A percentile compares a stretch with the other conserved stretches of the same genome.
Conservation (phyloP, 2,888 invertebrate genomes). For the Lordiphosa fenestrarum region DNA sequence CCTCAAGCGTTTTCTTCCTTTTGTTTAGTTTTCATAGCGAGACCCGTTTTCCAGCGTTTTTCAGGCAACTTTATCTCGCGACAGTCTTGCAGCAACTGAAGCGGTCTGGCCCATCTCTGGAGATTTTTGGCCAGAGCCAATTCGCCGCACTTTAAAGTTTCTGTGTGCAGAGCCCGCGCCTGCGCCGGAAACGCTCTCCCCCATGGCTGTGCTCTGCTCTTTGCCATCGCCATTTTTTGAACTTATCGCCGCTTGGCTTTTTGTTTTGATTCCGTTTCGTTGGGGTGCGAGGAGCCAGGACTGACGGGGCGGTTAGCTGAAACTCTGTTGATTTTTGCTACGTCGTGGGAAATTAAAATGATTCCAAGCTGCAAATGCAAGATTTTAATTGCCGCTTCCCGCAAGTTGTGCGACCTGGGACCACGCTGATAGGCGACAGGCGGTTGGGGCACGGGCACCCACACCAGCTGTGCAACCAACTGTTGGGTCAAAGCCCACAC, state of each 20-base stretch:
- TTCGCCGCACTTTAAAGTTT: conserved; percentile 55
- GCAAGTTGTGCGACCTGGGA: conserved; percentile 16
- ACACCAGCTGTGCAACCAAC: conserved; percentile 55
- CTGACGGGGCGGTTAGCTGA: conserved; percentile 4
- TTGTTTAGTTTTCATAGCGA: conserved; percentile 44
- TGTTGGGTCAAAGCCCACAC: conserved; percentile 49
- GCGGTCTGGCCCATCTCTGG: conserved; percentile 33
- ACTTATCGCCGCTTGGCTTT: conserved; percentile 37
- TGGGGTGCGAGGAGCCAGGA: conserved; percentile 15
- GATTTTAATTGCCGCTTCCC: conserved; percentile 69
- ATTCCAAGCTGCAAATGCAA: conserved; percentile 57
- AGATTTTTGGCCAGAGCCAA: conserved; percentile 37
- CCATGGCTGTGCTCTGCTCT: conserved; percentile 18
- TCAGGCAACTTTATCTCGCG: conserved; percentile 63
- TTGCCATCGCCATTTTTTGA: conserved; percentile 26
- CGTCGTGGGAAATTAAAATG: conserved; percentile 70
- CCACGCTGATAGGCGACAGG: conserved; percentile 1
- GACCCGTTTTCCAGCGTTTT: conserved; percentile 29
- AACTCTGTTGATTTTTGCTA: conserved; percentile 36
- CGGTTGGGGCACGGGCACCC: conserved; percentile 9
- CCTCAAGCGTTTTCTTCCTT: conserved; percentile 24
- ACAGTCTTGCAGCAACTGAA: conserved; percentile 65
- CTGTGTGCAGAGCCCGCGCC: conserved; percentile 53
- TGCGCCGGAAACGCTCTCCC: conserved; percentile 34
- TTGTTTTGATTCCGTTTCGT: conserved; percentile 66